Evolutionary conservation across 2,888 invertebrate species (phyloP).

Genomic region (Caenorhabditis doughertyi): DNA sequence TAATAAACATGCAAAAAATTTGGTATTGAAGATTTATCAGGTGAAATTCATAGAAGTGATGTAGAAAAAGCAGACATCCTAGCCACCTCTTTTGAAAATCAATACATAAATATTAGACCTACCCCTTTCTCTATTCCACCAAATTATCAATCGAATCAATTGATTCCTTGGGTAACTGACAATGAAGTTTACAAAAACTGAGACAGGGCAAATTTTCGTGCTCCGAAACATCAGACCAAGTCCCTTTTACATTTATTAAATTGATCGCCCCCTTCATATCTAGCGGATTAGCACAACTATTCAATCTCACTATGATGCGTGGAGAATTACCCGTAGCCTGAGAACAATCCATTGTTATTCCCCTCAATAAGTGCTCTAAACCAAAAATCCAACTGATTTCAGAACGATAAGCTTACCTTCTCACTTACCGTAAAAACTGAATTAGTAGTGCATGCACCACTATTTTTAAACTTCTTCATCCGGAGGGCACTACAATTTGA

Average conservation of each 20-base stretch:
- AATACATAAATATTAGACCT: background rate
- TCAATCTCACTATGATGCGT: slow-evolving; percentile 35
- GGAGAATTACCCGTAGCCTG: slow-evolving; percentile 1
- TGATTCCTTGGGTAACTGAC: background rate
- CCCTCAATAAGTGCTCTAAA: background rate
- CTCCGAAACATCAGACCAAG: slow-evolving; percentile 3
- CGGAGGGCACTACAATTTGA: no score
- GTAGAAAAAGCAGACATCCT: background rate
- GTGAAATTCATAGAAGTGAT: background rate
- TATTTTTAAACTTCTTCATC: no score
- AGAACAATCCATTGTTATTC: slow-evolving; percentile 11
- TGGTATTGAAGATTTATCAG: background rate
- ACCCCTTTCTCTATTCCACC: background rate
- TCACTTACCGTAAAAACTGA: no score
- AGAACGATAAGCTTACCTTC: slow-evolving; percentile 29
- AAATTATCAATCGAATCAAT: background rate
- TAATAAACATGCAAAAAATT: background rate
- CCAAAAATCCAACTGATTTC: background rate
- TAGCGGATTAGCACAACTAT: slow-evolving; percentile 17
- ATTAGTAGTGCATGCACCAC: no score
- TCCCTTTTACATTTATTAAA: slow-evolving; percentile 27
- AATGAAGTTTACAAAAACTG: background rate
- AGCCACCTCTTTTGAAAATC: background rate
- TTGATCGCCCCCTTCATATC: background rate
- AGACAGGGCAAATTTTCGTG: slow-evolving; percentile 4